Base-by-base conservation (phyloP, 2,113 vertebrate genomes). In the Colinus virginianus region DNA sequence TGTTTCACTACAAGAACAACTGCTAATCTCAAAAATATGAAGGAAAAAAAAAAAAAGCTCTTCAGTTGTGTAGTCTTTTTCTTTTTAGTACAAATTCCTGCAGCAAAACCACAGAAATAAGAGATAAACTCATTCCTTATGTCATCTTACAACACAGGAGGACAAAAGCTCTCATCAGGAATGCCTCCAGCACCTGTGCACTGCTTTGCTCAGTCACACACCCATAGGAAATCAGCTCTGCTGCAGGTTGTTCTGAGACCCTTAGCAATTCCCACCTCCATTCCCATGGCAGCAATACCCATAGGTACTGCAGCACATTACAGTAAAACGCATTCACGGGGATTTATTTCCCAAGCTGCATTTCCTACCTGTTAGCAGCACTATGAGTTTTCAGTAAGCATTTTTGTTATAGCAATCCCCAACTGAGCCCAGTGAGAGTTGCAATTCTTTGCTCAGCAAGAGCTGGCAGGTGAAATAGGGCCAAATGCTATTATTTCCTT, bases 401-500 rank as follows among this genome's bases (percentile, higher is more conserved):
- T 69, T 90, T 20, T 53, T 84, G 32, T 7, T 25, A 40, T 45
- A 81, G 51, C 14, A 75, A 89, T 34, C 42, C 46, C 23, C 30
- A 13, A 23, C 53, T 49, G 82, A 83, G 76, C 58, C 87, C 68
- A 90, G 46, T 2, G 15, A 46, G 15, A 70, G 51, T 64, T 78
- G 64, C 56, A 89, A n/a, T 53, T 77, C 64, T 26, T 61, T 49
- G 34, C 38, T 69, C 30, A 25, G 20, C 48, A 69, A 76, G 75
- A 82, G 30, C 25, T 0, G 0, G 28, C 28, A 75, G 66, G 34
- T 75, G 69, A 92, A 87, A 17, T 16, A 26, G 36, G 56, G 70
- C 84, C 81, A 90, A 88, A 36, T 16, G 48, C 30, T 76, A 30
- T 69, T 72, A 84, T 28, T 89, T 84, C 49, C 48, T 92, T 87